Conservation (phyloP, 1,140 invertebrate genomes). For the Anoplolepis gracilipes region DNA sequence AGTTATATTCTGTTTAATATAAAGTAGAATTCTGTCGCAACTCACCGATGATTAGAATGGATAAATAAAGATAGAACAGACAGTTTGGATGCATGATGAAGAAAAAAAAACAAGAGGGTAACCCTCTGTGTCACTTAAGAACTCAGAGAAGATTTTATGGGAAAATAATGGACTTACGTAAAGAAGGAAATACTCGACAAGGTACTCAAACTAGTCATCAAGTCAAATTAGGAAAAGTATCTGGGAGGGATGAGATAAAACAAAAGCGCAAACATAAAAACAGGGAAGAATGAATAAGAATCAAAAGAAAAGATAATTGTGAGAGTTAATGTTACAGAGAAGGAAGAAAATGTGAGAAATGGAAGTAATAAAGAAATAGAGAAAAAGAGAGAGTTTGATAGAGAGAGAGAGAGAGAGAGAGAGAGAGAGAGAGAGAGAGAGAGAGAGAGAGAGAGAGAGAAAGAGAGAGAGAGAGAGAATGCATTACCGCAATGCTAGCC, state of each 20-base stretch:
- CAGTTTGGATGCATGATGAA: slow-evolving; percentile 20
- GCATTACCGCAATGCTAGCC: slow-evolving; percentile 96
- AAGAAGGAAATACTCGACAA: slow-evolving; percentile 15
- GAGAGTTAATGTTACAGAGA: slow-evolving; percentile 63
- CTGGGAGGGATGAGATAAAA: slow-evolving; percentile 20
- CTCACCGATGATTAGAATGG: slow-evolving; percentile 23
- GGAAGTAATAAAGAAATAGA: slow-evolving; percentile 65
- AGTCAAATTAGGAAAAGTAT: slow-evolving; percentile 29
- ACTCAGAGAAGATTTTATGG: slow-evolving; percentile 9
- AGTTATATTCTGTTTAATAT: background rate
- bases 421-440: slow-evolving; percentile 70
- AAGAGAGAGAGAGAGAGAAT: slow-evolving; percentile 87
- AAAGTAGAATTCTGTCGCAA: slow-evolving; percentile 24
- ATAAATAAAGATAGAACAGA: slow-evolving; percentile 36
- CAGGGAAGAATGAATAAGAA: slow-evolving; percentile 51
- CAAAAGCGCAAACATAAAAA: slow-evolving; percentile 36
- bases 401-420: slow-evolving; percentile 64
- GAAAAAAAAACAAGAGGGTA: slow-evolving; percentile 15
- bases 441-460: slow-evolving; percentile 79
- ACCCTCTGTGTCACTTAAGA: background rate
- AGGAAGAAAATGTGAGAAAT: slow-evolving; percentile 71
- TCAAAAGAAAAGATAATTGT: slow-evolving; percentile 39
- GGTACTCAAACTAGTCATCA: slow-evolving; percentile 28
- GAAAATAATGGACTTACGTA: slow-evolving; percentile 23
- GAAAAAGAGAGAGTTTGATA: slow-evolving; percentile 63